Base-by-base conservation (phyloP, 2,113 vertebrate species). In the Syngnathus typhle region DNA sequence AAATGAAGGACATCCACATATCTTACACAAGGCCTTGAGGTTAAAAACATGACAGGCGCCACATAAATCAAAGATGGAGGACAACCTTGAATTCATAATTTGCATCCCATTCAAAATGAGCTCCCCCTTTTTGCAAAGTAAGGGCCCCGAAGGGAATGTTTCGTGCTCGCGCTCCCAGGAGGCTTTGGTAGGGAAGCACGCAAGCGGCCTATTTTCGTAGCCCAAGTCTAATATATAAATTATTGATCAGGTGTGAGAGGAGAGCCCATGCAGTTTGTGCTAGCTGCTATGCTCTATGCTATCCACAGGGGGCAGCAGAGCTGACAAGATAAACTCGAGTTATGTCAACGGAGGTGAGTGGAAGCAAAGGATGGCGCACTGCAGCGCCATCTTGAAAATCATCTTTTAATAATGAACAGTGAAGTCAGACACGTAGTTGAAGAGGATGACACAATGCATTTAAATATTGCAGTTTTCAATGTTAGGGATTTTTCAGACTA, bases 231-330 rank as follows among this genome's bases (percentile, higher is more conserved):
- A 82, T 82, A 69, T 78, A 80, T 85, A 75, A 88, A 88, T 89
- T 82, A 87, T 85, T 81, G 72, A 84, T 86, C 67, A 82, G 75
- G 21, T 71, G 74, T 87, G 79, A 78, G 73, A 81, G 74, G 62
- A 56, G 12, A 43, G 69, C 27, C 62, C 1, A 32, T 32, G 27
- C 27, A 1, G 58, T 54, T 60, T 67, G 56, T 69, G 64, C 5
- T 32, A 32, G 2, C 27, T 0, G 83, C 36, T 60, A 52, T 77
- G 73, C 83, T 85, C 80, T 71, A 78, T 82, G 74, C 65, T 82
- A 64, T 76, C 89, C 83, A 88, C 86, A 88, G 87, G 85, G 86
- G 89, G 90, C 84, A 87, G 64, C 23, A 39, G 16, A 43, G 61
- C 19, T 41, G 54, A 58, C 55, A 12, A 60, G 38, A 38, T 21